Percentiles rank a stretch among this genome's conserved stretches.
Conservation (phyloP, 1,140 invertebrate species). For the Venustaconcha ellipsiformis region DNA sequence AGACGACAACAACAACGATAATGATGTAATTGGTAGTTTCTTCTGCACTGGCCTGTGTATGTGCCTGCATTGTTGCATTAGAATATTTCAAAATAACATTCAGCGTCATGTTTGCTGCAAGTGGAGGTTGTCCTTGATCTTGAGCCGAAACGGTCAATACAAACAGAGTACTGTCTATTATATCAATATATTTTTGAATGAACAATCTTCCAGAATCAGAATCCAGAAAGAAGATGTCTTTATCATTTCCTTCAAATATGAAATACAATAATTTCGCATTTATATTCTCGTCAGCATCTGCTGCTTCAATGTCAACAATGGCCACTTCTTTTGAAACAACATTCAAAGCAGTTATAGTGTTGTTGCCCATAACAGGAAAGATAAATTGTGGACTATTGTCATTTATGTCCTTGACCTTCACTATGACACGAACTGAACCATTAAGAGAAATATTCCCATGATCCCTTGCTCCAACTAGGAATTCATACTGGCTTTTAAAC, state of each 20-base stretch:
- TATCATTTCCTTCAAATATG: conserved; percentile 44
- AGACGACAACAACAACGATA: conserved; percentile 49
- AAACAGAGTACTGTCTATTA: conserved; percentile 31
- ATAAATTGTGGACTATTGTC: conserved; percentile 30
- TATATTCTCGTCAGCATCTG: conserved; percentile 36
- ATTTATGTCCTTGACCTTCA: conserved; percentile 29
- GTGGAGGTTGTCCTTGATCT: conserved; percentile 41
- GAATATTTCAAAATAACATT: conserved; percentile 29
- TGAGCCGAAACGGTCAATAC: conserved; percentile 38
- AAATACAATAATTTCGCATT: conserved; percentile 43
- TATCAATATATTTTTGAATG: conserved; percentile 19
- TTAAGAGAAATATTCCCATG: conserved; percentile 22
- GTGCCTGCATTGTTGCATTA: conserved; percentile 6
- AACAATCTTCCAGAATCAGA: conserved; percentile 38
- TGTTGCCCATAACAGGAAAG: conserved; percentile 22
- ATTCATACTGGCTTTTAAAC: conserved; percentile 24
- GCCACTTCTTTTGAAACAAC: conserved; percentile 17
- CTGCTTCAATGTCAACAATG: conserved; percentile 27
- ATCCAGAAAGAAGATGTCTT: conserved; percentile 41
- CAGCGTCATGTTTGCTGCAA: conserved; percentile 23
- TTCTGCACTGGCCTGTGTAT: neutral
- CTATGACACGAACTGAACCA: conserved; percentile 22
- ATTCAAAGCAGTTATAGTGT: conserved; percentile 21
- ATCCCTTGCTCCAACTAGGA: conserved; percentile 24
- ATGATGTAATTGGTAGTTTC: conserved; percentile 35